A percentile compares a stretch with the other conserved stretches of the same genome.
Conservation (phyloP, 2,888 invertebrate species). For the Scelioninae gen. 2 region DNA sequence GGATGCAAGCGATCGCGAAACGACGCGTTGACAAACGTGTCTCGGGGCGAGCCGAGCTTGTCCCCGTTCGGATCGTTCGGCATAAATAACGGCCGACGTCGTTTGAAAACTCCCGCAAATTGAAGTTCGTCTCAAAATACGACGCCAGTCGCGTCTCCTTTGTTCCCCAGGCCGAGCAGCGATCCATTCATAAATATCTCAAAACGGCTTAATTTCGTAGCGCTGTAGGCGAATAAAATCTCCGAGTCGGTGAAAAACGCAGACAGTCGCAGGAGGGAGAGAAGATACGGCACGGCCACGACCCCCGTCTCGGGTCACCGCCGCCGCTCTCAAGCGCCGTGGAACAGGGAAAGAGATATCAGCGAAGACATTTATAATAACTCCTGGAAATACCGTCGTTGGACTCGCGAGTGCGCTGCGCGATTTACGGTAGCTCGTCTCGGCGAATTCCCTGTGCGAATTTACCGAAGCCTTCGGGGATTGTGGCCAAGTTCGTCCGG, state of each 20-base stretch:
- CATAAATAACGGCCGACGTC: constrained; percentile 59
- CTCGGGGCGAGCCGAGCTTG: constrained; percentile 44
- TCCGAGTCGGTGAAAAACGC: constrained; percentile 73
- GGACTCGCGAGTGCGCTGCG: constrained; percentile 58
- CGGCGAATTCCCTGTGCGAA: constrained; percentile 49
- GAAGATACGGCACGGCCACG: constrained; percentile 63
- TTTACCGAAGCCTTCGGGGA: constrained; percentile 42
- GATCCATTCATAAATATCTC: constrained; percentile 75
- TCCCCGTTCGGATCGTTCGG: constrained; percentile 51
- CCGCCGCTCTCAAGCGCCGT: constrained; percentile 47
- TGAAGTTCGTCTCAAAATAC: constrained; percentile 59
- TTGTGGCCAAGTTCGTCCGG: constrained; percentile 33
- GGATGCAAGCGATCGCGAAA: constrained; percentile 66
- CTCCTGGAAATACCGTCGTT: constrained; percentile 62
- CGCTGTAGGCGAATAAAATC: constrained; percentile 72
- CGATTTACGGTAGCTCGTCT: constrained; percentile 64
- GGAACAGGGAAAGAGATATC: constrained; percentile 58
- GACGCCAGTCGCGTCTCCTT: constrained; percentile 64
- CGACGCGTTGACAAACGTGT: constrained; percentile 56
- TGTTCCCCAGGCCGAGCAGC: constrained; percentile 66
- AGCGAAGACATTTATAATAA: constrained; percentile 68
- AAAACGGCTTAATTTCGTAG: constrained; percentile 75
- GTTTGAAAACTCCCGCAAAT: constrained; percentile 66
- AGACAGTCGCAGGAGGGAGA: constrained; percentile 67
- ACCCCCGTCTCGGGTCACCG: constrained; percentile 71